These are phyloP conservation scores for Cabera pusaria DNA, from an alignment of 2,888 invertebrate species.

Conservation along the genomic window DNA sequence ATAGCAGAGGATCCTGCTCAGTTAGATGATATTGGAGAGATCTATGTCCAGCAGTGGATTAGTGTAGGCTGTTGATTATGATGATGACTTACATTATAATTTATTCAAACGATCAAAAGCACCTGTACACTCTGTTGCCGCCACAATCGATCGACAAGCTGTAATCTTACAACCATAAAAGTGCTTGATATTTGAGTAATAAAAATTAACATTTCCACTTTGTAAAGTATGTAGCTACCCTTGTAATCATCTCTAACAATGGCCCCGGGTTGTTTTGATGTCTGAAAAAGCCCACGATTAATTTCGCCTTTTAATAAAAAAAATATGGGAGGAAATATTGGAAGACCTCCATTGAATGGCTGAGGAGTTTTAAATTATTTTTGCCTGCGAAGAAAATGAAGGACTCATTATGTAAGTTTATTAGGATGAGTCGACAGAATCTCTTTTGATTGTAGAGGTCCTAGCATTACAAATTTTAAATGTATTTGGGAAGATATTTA, in stretches of 20 bases:
- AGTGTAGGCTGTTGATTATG: too few relatives aligned
- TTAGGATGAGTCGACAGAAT: constrained; percentile 12
- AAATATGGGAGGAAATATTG: constrained; percentile 55
- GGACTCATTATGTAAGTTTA: constrained; percentile 18
- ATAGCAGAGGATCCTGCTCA: too few relatives aligned
- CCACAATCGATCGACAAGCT: constrained; percentile 16
- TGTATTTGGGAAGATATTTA: too few relatives aligned
- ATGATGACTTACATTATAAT: too few relatives aligned
- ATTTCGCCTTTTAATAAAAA: constrained; percentile 68
- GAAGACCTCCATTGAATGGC: constrained; percentile 40
- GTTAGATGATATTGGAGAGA: too few relatives aligned
- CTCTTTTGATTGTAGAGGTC: background rate
- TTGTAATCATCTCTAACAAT: constrained; percentile 77
- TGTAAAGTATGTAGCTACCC: constrained; percentile 58
- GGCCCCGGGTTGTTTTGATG: constrained; percentile 73
- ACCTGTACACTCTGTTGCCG: too few relatives aligned
- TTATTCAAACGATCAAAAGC: too few relatives aligned
- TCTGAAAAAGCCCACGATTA: constrained; percentile 73
- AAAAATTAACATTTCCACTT: constrained; percentile 76
- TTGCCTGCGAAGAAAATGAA: constrained; percentile 14
- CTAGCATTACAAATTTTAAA: too few relatives aligned
- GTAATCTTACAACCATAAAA: constrained; percentile 34
- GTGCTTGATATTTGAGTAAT: constrained; percentile 66
- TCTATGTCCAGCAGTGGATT: too few relatives aligned
- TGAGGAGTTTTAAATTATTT: constrained; percentile 29